These are phyloP conservation scores for Austrolebias charrua DNA, from an alignment of 2,797 vertebrate species.

Conservation along the genomic window DNA sequence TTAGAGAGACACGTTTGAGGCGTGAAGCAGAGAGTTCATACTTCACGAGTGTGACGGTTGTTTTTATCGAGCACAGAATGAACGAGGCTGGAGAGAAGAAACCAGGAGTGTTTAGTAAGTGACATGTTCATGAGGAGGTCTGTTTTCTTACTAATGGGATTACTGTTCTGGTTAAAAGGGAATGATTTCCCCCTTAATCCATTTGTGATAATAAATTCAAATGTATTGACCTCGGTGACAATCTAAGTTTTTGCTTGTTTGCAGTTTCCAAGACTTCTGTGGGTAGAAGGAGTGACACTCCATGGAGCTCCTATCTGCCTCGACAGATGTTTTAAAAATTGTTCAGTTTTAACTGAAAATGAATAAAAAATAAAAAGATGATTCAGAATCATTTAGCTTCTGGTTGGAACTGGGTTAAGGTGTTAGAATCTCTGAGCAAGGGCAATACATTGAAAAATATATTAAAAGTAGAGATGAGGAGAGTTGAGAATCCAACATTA, in stretches of 20 bases:
- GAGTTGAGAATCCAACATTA: too few species aligned
- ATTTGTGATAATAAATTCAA: background rate
- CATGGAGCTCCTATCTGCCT: too few species aligned
- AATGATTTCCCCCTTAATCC: background rate
- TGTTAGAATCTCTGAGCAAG: too few species aligned
- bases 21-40: background rate
- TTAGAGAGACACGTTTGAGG: background rate
- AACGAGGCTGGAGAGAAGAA: background rate
- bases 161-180: background rate
- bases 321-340: too few species aligned
- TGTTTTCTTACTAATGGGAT: conserved; percentile 1
- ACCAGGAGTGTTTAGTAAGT: conserved; percentile 6
- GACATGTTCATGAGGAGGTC: conserved; percentile 6
- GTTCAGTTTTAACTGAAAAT: too few species aligned
- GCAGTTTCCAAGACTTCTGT: background rate
- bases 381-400: too few species aligned
- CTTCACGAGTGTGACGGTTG: background rate
- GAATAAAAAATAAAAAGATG: too few species aligned
- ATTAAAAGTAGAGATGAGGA: too few species aligned
- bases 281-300: too few species aligned
- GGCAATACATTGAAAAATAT: too few species aligned
- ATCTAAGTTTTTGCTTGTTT: too few species aligned
- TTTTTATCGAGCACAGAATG: background rate
- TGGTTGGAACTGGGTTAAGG: too few species aligned
- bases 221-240: background rate